These are phyloP conservation scores for Porites evermanni DNA, from an alignment of 92 coral and sea anemone species.

Conservation along the genomic window DNA sequence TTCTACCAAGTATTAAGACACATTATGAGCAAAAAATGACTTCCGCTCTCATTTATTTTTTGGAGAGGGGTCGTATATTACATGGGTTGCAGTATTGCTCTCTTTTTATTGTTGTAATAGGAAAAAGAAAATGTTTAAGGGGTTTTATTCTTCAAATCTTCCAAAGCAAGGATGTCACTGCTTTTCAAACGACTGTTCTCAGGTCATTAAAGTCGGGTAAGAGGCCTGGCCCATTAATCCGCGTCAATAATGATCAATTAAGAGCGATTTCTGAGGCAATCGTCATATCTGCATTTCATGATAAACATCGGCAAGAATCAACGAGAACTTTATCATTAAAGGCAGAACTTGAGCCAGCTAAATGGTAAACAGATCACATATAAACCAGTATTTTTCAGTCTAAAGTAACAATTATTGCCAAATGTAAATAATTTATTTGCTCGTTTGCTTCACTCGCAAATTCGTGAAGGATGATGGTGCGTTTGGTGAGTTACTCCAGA, in stretches of 20 bases:
- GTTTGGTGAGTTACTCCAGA: neutral
- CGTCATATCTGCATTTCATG: constrained; percentile 27
- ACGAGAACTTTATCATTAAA: constrained; percentile 17
- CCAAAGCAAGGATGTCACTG: neutral
- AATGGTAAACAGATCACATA: constrained; percentile 2
- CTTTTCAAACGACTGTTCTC: neutral
- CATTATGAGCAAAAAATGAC: neutral
- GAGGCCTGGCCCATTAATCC: neutral
- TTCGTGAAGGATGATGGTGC: neutral
- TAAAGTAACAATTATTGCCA: neutral
- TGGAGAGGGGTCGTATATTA: neutral
- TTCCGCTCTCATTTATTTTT: neutral
- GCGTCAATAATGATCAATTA: constrained; percentile 4
- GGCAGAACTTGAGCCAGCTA: neutral
- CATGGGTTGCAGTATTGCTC: too few relatives aligned
- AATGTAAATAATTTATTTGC: constrained; percentile 32
- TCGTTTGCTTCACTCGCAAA: neutral
- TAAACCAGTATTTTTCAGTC: neutral
- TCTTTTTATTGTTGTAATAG: neutral
- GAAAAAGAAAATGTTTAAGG: too few relatives aligned
- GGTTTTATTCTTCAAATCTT: too few relatives aligned
- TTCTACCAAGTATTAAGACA: too few relatives aligned
- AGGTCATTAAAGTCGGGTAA: neutral
- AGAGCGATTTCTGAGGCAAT: constrained; percentile 19
- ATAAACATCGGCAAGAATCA: constrained; percentile 20